Conservation (phyloP, 30 jellyfish, hydroid and myxozoan species). For the Cassiopea xamachana region DNA sequence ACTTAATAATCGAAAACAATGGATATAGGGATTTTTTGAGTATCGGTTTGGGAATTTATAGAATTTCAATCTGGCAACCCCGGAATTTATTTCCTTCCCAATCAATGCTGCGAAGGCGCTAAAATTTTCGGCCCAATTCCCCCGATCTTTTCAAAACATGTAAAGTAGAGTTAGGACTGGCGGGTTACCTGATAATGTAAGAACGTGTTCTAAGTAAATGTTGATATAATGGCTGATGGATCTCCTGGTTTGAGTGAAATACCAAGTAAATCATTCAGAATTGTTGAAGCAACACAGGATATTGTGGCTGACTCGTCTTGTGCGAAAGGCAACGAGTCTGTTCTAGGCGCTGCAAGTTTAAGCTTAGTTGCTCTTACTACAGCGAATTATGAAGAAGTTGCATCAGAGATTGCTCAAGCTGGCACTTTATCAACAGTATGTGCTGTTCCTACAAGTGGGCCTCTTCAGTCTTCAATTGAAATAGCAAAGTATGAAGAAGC, state of each 20-base stretch:
- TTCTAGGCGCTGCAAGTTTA: constrained; percentile 38
- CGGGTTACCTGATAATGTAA: background rate
- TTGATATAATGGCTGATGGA: background rate
- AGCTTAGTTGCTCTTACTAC: constrained; percentile 58
- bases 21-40: too few relatives aligned
- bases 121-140: background rate
- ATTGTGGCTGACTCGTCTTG: constrained; percentile 12
- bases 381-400: constrained; percentile 56
- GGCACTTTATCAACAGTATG: constrained; percentile 14
- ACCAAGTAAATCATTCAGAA: constrained; percentile 23
- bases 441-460: background rate
- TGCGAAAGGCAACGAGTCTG: constrained; percentile 6
- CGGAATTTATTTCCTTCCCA: too few relatives aligned
- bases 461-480: background rate
- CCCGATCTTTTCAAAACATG: background rate
- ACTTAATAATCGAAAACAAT: too few relatives aligned
- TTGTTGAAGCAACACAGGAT: constrained; percentile 9
- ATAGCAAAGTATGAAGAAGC: constrained; percentile 21
- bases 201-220: background rate
- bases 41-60: too few relatives aligned
- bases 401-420: constrained; percentile 33
- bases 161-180: background rate
- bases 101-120: background rate
- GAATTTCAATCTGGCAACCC: too few relatives aligned
- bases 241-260: constrained; percentile 3